phyloP scores from a whole-genome alignment of 2,797 vertebrate genomes.

The Anabas testudineus region DNA sequence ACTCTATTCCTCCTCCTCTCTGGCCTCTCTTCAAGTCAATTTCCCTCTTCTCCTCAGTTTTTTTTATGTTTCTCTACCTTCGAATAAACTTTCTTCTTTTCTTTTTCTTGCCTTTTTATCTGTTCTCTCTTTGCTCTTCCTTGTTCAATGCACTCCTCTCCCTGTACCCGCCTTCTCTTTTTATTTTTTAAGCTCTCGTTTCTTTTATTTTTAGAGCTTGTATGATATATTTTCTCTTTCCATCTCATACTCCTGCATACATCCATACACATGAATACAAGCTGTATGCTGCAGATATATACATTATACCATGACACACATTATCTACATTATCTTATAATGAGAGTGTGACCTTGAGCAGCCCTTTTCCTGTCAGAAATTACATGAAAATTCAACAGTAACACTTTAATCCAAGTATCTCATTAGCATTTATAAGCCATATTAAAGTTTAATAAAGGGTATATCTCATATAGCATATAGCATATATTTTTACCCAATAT shows the following conservation, averaged over 20 bases:
- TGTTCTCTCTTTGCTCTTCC: neutral
- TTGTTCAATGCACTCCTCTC: neutral
- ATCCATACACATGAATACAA: neutral
- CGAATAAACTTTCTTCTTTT: neutral
- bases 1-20: neutral
- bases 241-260: neutral
- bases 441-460: too few species aligned
- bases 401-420: too few species aligned
- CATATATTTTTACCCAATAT: too few species aligned
- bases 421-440: neutral
- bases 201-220: neutral
- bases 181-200: neutral
- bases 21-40: neutral
- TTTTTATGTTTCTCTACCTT: neutral
- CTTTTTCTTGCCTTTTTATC: neutral
- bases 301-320: neutral
- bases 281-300: neutral
- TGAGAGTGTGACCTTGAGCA: neutral
- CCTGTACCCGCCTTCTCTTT: neutral
- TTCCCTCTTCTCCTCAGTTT: neutral
- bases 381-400: neutral
- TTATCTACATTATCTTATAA: neutral
- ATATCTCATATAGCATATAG: too few species aligned
- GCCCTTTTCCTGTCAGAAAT: neutral
- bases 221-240: neutral